Evolutionary conservation across 1,140 invertebrate species (phyloP).

Genomic region (Ruditapes philippinarum): DNA sequence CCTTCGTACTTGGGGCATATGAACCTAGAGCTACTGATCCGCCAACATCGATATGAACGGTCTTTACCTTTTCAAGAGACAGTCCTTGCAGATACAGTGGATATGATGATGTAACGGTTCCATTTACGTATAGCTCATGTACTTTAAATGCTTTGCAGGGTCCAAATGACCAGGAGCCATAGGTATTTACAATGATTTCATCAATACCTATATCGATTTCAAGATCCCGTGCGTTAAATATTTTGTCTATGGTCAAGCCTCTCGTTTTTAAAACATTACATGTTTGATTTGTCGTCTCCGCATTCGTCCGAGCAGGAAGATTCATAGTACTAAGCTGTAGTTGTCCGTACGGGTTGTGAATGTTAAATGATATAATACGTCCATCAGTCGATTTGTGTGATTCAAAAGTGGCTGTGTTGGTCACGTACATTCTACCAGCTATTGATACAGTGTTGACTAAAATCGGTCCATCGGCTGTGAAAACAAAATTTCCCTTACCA

Average conservation of each 20-base stretch:
- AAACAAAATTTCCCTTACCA: slow-evolving; percentile 57
- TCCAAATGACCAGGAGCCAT: slow-evolving; percentile 65
- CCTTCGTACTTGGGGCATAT: slow-evolving; percentile 39
- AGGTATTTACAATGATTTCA: slow-evolving; percentile 55
- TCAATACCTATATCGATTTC: slow-evolving; percentile 67
- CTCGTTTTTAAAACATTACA: slow-evolving; percentile 67
- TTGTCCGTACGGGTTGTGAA: slow-evolving; percentile 64
- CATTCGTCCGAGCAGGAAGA: slow-evolving; percentile 31
- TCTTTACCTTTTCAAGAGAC: slow-evolving; percentile 46
- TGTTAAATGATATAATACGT: slow-evolving; percentile 57
- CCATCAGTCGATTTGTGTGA: slow-evolving; percentile 61
- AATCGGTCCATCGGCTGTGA: slow-evolving; percentile 69
- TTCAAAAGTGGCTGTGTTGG: slow-evolving; percentile 70
- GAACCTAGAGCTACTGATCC: slow-evolving; percentile 72
- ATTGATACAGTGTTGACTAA: slow-evolving; percentile 68
- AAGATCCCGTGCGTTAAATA: slow-evolving; percentile 58
- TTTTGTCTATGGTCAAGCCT: slow-evolving; percentile 67
- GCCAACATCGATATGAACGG: slow-evolving; percentile 55
- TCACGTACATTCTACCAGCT: slow-evolving; percentile 71
- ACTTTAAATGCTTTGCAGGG: slow-evolving; percentile 56
- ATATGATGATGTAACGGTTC: slow-evolving; percentile 63
- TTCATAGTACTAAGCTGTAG: slow-evolving; percentile 64
- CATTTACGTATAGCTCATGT: slow-evolving; percentile 66
- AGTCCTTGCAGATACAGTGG: slow-evolving; percentile 69
- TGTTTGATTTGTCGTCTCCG: neutral